Evolutionary conservation across 2,888 invertebrate species (phyloP).

Genomic region (Schizaphis graminum): DNA sequence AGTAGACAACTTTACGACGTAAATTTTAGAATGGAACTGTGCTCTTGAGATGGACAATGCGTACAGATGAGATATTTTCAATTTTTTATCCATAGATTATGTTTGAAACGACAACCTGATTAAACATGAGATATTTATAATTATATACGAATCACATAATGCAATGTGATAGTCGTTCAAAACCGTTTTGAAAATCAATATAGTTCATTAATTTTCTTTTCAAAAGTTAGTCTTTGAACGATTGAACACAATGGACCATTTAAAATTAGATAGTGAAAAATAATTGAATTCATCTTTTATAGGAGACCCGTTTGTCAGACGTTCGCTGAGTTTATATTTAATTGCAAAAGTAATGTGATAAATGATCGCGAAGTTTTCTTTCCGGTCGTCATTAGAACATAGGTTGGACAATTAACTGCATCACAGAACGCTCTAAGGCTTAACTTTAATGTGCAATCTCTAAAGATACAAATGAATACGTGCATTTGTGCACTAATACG

Average conservation of each 20-base stretch:
- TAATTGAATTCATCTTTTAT: background rate
- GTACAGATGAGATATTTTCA: background rate
- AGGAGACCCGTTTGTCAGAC: background rate
- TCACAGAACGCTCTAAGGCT: background rate
- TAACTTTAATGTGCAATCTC: background rate
- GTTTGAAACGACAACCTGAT: background rate
- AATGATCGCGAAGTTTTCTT: background rate
- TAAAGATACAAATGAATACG: background rate
- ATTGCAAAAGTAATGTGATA: constrained; percentile 9
- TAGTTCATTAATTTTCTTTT: background rate
- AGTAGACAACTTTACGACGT: background rate
- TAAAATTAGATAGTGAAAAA: background rate
- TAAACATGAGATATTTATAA: background rate
- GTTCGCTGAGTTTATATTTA: background rate
- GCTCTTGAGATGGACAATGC: background rate
- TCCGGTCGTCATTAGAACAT: background rate
- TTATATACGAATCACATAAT: background rate
- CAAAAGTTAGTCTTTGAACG: background rate
- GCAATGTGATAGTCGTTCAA: background rate
- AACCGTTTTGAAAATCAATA: background rate
- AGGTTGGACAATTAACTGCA: background rate
- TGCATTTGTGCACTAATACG: too few species aligned
- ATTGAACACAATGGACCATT: background rate
- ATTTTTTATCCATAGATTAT: background rate
- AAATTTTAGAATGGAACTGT: background rate